Evolutionary conservation across 2,888 invertebrate species (phyloP).

Genomic region (Drosophila rubida): DNA sequence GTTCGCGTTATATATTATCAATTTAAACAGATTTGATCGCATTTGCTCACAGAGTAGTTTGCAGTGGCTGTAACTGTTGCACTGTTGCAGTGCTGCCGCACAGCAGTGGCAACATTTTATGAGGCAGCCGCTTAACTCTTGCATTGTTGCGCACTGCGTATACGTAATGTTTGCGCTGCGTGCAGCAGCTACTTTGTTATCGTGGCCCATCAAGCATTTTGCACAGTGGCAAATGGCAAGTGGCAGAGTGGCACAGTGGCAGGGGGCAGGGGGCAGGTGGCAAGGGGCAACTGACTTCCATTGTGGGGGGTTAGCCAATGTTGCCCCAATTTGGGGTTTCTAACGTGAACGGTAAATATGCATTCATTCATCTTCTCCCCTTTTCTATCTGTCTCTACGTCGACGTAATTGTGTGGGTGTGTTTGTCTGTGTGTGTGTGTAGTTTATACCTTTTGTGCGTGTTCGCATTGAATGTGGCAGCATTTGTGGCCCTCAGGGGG

Average conservation of each 20-base stretch:
- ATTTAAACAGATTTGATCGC: slow-evolving; percentile 73
- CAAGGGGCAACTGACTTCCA: slow-evolving; percentile 11
- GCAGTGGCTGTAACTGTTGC: slow-evolving; percentile 16
- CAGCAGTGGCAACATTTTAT: slow-evolving; percentile 30
- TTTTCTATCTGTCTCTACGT: slow-evolving; percentile 10
- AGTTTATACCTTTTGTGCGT: slow-evolving; percentile 73
- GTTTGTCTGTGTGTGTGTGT: slow-evolving; percentile 23
- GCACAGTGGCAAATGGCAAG: slow-evolving; percentile 30
- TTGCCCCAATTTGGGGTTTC: slow-evolving; percentile 71
- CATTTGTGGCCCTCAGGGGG: slow-evolving; percentile 27
- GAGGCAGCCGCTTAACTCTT: slow-evolving; percentile 42
- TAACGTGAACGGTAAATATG: slow-evolving; percentile 71
- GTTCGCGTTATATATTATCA: slow-evolving; percentile 60
- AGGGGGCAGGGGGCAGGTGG: slow-evolving; percentile 26
- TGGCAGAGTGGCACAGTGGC: slow-evolving; percentile 13
- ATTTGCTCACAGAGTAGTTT: slow-evolving; percentile 46
- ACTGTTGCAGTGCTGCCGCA: slow-evolving; percentile 8
- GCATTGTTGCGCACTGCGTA: slow-evolving; percentile 73
- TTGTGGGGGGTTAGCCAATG: slow-evolving; percentile 61
- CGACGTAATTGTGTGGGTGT: slow-evolving; percentile 10
- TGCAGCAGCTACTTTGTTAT: slow-evolving; percentile 75
- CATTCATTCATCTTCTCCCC: slow-evolving; percentile 60
- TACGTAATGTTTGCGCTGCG: slow-evolving; percentile 66
- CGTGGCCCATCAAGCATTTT: slow-evolving; percentile 26
- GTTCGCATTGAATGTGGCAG: slow-evolving; percentile 38